Percentiles rank a stretch among this genome's conserved stretches.
Evolutionary conservation across 2,797 vertebrate species (phyloP).

Genomic region (Triplophysa yarkandensis): DNA sequence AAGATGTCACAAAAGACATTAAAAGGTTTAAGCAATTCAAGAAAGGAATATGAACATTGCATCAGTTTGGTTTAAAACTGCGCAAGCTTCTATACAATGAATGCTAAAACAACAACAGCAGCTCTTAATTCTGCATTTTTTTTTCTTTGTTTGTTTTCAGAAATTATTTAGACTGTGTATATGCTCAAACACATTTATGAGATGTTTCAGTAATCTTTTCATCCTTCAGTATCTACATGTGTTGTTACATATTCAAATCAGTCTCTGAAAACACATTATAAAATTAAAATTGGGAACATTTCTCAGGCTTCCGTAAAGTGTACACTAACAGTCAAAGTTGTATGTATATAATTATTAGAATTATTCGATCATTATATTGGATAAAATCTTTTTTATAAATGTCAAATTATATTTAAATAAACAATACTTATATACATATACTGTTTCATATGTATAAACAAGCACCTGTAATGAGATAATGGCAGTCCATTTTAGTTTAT

Average conservation of each 20-base stretch:
- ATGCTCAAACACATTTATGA: conserved; percentile 19
- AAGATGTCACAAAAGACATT: background rate
- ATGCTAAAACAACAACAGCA: background rate
- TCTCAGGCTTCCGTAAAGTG: background rate
- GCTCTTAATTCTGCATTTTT: background rate
- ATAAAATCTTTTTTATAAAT: background rate
- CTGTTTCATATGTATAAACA: too few species aligned
- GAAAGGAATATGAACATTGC: background rate
- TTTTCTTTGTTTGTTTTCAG: conserved; percentile 46
- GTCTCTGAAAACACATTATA: conserved; percentile 6
- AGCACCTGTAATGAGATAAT: too few species aligned
- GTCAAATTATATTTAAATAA: too few species aligned
- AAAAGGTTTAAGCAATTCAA: background rate
- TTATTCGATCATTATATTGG: too few species aligned
- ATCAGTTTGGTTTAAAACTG: background rate
- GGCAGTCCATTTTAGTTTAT: too few species aligned
- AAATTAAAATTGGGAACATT: conserved; percentile 13
- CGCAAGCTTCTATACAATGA: background rate
- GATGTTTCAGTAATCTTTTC: conserved; percentile 8
- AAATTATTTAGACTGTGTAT: conserved; percentile 25
- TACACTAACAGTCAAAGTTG: too few species aligned
- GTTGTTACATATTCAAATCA: background rate
- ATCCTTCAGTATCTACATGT: too few species aligned
- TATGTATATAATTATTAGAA: too few species aligned
- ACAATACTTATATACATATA: too few species aligned